Evolutionary conservation across 2,888 invertebrate species (phyloP), one percentile per base, ranked within the genome.

Genomic region (Crematogaster levior): DNA sequence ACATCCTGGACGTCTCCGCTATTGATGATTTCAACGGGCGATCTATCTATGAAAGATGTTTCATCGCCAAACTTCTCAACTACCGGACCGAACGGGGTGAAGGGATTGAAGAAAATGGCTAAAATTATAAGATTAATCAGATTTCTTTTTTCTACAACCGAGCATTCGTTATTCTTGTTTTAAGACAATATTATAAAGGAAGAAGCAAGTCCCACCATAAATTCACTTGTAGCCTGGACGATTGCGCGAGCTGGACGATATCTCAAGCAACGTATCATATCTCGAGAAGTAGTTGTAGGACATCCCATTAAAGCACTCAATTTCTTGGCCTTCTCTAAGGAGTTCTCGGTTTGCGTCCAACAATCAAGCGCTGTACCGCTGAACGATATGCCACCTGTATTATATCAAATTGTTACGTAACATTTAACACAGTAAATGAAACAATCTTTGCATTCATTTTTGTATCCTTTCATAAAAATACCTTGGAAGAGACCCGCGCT

Each of bases 21-120:
- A 82, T 93, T 95, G 1, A 97, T 95, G 0, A 97, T 95, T 48
- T 95, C 95, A 87, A 95, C 95, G 0, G 98, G 97, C 81, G 96
- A 95, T 83, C 96, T 95, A 0, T 95, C 95, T 7, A 98, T 94
- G 93, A 97, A 97, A 0, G 97, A 96, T 12, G 37, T 5, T 34
- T 96, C 95, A 0, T 95, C 93, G 1, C 95, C 94, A 89, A 94
- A 94, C 75, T 94, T 94, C 90, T 98, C 98, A 0, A 96, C 95
- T 0, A 97, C 97, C 0, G 97, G 97, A 0, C 96, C 97, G 92
- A 97, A 97, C 0, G 97, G 96, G 0, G 97, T 96, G 92, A 97
- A 97, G 84, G 97, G 96, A 92, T 96, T 96, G 90, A 96, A 96
- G 21, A 83, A 73, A 85, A 88, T 10, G 24, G 0, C 87, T 88